phyloP scores from a whole-genome alignment of 2,113 vertebrate species.

The Nycticebus coucang region DNA sequence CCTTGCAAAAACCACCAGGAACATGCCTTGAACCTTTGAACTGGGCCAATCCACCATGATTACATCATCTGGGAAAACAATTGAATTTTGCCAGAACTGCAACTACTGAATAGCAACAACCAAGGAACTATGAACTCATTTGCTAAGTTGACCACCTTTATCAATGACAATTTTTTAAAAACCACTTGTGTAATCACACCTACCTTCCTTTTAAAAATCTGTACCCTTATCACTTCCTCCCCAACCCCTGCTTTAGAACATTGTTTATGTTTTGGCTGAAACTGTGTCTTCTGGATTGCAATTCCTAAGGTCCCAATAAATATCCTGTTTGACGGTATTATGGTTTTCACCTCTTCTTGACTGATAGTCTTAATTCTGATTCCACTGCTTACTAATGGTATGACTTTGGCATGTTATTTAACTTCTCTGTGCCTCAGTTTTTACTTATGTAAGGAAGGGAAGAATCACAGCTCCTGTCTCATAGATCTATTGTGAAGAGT shows the following conservation, averaged over 20 bases:
- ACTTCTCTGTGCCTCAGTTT: neutral
- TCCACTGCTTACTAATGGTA: no score
- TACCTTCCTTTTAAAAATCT: neutral
- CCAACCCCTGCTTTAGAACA: neutral
- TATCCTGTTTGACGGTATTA: neutral
- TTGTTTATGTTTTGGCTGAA: neutral
- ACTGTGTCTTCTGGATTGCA: neutral
- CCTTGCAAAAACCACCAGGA: neutral
- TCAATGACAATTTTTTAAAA: neutral
- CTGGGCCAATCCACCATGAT: neutral
- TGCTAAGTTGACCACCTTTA: neutral
- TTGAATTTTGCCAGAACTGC: neutral
- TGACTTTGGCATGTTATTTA: neutral
- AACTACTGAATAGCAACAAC: neutral
- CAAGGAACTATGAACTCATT: neutral
- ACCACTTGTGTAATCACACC: neutral
- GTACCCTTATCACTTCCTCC: no score
- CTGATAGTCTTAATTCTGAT: neutral
- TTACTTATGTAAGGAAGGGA: neutral
- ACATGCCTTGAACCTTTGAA: neutral
- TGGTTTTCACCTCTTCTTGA: neutral
- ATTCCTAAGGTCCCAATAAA: neutral
- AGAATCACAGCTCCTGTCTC: neutral
- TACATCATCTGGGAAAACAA: neutral
- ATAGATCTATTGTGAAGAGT: neutral